Base-by-base conservation (phyloP, 2,888 invertebrate species). In the Synanthedon tipuliformis region DNA sequence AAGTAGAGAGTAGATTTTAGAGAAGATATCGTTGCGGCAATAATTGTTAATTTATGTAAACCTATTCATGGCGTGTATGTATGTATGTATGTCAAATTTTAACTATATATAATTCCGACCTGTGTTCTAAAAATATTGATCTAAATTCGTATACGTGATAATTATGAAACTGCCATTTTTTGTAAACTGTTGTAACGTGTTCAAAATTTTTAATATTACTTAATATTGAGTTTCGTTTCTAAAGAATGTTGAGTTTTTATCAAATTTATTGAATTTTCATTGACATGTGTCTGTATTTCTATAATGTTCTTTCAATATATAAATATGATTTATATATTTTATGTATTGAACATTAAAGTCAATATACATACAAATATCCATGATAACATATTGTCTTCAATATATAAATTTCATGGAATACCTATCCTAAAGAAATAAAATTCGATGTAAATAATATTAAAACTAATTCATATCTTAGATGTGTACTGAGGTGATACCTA, bases 381-480 rank as follows among this genome's bases (percentile, higher is more conserved):
- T 34, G 34, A 34, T 34, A 34, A 34, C 27, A 34, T 23, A 23
- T 34, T 34, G 34, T 34, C 34, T 34, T 34, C 34, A 34, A 34
- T 34, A 34, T 34, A 45, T 52, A 53, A 45, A 54, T 54, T 10
- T 56, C 51, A 54, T 60, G 54, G 55, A 62, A 62, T 66, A 23
- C 23, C 23, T 23, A 65, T 66, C 61, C 58, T 66, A 64, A 63
- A 61, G 57, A 60, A 69, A 60, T 65, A 61, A 64, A 65, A 64
- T 55, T 68, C 61, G 62, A 63, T 81, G 79, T 81, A 82, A 71
- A 81, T 83, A 80, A 69, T 71, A 68, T 57, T 68, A 73, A 79
- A 78, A 71, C 73, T 83, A 81, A n/a, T 81, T 87, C 86, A 87
- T 87, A 87, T 87, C 86, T 78, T 87, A 86, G 85, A 74, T 66